Percentiles rank a stretch among this genome's conserved stretches.
Evolutionary conservation across 53 echinoderm and acorn worm species (phyloP).

Genomic region (Holothuria leucospilota): DNA sequence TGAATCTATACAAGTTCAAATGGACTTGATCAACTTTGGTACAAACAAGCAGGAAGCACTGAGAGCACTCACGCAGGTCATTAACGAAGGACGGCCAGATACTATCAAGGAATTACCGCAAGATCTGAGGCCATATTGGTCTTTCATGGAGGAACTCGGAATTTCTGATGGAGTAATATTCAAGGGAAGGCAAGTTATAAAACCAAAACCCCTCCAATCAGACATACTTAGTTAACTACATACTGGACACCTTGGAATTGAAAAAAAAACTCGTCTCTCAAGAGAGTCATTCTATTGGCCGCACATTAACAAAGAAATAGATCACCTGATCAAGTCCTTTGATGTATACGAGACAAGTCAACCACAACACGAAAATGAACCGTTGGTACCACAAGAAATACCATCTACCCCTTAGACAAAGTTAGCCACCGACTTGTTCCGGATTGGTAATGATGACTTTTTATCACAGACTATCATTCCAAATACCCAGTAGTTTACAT

Average conservation of each 20-base stretch:
- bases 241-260: no score
- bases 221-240: no score
- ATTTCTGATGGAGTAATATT: no score
- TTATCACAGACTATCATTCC: background rate
- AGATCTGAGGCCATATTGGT: background rate
- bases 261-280: slow-evolving; percentile 48
- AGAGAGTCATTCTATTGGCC: slow-evolving; percentile 75
- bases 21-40: slow-evolving; percentile 61
- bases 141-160: no score
- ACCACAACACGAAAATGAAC: no score
- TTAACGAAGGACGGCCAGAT: no score
- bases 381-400: no score
- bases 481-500: background rate
- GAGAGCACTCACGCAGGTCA: slow-evolving; percentile 14
- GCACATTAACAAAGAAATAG: slow-evolving; percentile 52
- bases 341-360: slow-evolving; percentile 10
- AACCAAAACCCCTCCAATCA: no score
- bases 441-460: background rate
- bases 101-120: no score
- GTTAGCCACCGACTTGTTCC: slow-evolving; percentile 36
- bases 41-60: slow-evolving; percentile 13
- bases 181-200: no score
- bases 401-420: slow-evolving; percentile 46
- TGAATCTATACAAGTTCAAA: background rate
- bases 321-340: slow-evolving; percentile 46